phyloP scores from a whole-genome alignment of 2,888 invertebrate genomes.

The Arrhopalites spinosus region DNA sequence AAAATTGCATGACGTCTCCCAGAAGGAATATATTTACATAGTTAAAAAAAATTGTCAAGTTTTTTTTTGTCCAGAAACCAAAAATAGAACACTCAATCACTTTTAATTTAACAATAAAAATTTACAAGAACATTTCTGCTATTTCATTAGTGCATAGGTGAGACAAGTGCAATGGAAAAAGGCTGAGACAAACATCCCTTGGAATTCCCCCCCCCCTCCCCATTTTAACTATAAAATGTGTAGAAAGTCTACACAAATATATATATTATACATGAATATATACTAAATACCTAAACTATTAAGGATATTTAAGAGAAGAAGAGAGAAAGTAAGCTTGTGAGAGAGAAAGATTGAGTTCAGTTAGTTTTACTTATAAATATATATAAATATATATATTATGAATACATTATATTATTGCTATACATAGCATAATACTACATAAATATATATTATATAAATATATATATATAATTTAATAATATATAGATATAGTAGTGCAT shows the following conservation, averaged over 20 bases:
- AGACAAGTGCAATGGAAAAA: constrained; percentile 51
- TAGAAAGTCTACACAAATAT: constrained; percentile 4
- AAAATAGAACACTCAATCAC: background rate
- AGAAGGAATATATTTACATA: background rate
- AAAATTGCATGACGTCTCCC: background rate
- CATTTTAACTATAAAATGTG: background rate
- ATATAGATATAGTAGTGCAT: constrained; percentile 20
- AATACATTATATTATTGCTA: background rate
- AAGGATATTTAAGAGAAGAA: background rate
- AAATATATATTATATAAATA: background rate
- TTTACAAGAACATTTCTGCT: background rate
- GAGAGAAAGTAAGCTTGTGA: constrained; percentile 22
- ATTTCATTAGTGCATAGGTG: constrained; percentile 23
- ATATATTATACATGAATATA: constrained; percentile 17
- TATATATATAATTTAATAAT: background rate
- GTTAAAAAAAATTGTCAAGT: background rate
- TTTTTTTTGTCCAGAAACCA: background rate
- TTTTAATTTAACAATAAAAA: background rate
- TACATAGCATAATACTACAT: background rate
- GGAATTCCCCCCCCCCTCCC: constrained; percentile 23
- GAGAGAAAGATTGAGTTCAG: constrained; percentile 33
- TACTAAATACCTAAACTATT: constrained; percentile 7
- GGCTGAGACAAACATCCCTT: constrained; percentile 46
- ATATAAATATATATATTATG: background rate
- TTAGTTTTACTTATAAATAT: constrained; percentile 21